Evolutionary conservation across 2,113 vertebrate genomes (phyloP), one percentile per base, ranked within the genome.

Genomic region (Chionis minor): DNA sequence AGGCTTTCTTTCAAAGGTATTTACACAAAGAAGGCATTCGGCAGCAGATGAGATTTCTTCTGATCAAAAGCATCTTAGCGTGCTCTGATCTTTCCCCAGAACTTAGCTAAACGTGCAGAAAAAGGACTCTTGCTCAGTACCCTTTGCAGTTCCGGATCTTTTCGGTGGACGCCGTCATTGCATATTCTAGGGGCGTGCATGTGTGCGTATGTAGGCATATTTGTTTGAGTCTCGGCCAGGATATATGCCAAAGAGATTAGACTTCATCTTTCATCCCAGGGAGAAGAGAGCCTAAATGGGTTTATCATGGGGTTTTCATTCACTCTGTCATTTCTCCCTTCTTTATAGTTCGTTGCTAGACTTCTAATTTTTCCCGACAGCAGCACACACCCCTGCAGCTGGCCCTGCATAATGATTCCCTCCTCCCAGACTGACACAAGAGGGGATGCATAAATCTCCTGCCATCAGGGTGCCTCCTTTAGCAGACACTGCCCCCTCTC

Each of bases 321-420:
- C 94, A 94, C 69, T 82, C 88, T 95, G 91, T 94, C 94, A 89
- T 86, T 93, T 90, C 74, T 89, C 32, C 45, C 42, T 84, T 95
- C 93, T 95, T 94, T 90, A 92, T 95, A 93, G 94, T 86, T 91
- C 86, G 77, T 94, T 91, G 86, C 94, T 90, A 94, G 92, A 8
- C 90, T 95, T 93, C 94, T 97, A 96, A 97, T 97, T 96, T 97
- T 96, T 95, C 86, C 90, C 47, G 94, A 96, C 94, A 96, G 91
- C 96, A 95, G 77, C 3, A 2, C 83, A 94, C 90, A 97, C 75
- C 88, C 96, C 90, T 96, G 95, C 96, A 96, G 97, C 95, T 97
- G 96, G 92, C 85, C 75, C 74, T 94, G 96, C 83, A 87, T 94
- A 97, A 96, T 96, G 90, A 97, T 94, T 86, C 86, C 94, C 82